Percentiles rank a stretch among this genome's conserved stretches.
These are phyloP conservation scores for Daubentonia madagascariensis DNA, from an alignment of 2,113 vertebrate species.

Conservation along the genomic window DNA sequence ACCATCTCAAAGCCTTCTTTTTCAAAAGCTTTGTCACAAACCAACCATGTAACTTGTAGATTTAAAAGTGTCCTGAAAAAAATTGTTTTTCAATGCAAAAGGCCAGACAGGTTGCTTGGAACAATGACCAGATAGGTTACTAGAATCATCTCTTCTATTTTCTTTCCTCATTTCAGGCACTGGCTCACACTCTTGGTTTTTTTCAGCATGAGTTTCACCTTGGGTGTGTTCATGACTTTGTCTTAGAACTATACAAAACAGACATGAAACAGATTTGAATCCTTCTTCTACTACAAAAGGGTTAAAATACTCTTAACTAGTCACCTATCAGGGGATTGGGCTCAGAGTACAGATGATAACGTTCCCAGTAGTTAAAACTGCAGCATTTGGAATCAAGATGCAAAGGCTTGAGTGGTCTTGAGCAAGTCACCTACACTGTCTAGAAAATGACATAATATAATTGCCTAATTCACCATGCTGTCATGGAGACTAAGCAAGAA, in stretches of 20 bases:
- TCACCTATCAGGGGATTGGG: neutral
- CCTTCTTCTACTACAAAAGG: neutral
- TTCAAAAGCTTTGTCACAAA: neutral
- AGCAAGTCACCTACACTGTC: neutral
- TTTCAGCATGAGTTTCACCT: neutral
- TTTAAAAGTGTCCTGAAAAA: neutral
- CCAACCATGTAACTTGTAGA: neutral
- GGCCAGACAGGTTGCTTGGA: neutral
- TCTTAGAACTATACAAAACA: neutral
- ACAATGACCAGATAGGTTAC: too few species aligned
- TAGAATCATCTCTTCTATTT: neutral
- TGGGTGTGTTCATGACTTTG: neutral
- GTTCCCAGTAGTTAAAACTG: neutral
- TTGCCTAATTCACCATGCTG: neutral
- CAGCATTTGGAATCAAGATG: neutral
- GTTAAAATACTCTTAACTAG: neutral
- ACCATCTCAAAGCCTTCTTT: neutral
- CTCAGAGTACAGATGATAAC: neutral
- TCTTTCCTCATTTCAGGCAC: neutral
- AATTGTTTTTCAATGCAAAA: neutral
- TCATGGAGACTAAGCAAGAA: neutral
- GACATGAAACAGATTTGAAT: neutral
- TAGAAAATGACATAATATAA: neutral
- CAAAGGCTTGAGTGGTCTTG: neutral
- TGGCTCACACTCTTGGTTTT: neutral